A percentile compares a stretch with the other conserved stretches of the same genome.
phyloP scores from a whole-genome alignment of 2,113 vertebrate genomes.

The Ciconia maguari region DNA sequence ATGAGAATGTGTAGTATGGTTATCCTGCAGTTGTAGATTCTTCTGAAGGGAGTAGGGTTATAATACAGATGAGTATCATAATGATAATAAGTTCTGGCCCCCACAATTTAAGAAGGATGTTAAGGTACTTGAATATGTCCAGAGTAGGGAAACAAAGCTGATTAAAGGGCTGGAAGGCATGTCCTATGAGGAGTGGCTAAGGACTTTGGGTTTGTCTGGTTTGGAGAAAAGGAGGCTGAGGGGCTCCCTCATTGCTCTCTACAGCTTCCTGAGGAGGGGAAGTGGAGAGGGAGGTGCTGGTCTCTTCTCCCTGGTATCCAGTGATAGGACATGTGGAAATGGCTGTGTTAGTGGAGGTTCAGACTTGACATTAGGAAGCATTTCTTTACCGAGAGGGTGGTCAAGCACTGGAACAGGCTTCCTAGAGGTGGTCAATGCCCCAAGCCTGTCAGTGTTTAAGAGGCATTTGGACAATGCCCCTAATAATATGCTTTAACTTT shows the following conservation, averaged over 20 bases:
- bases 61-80: not conserved
- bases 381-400: not conserved
- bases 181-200: fast-evolving
- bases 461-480: not conserved
- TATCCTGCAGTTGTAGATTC: not conserved
- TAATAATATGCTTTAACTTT: not conserved
- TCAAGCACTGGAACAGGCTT: not conserved
- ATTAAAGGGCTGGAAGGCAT: not conserved
- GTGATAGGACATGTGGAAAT: not conserved
- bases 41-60: not conserved
- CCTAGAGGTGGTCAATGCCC: not conserved
- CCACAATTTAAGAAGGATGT: not conserved
- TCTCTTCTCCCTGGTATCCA: not conserved
- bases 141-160: not conserved
- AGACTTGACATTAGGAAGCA: not conserved
- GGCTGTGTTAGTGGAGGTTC: not conserved
- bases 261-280: not conserved
- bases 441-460: not conserved
- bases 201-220: not conserved
- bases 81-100: not conserved
- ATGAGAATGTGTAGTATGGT: not conserved
- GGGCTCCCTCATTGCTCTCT: not conserved
- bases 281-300: not conserved
- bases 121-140: not conserved
- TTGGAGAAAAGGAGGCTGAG: not conserved